These are phyloP conservation scores for Synergus umbraculus DNA, from an alignment of 2,888 invertebrate species.

Conservation along the genomic window DNA sequence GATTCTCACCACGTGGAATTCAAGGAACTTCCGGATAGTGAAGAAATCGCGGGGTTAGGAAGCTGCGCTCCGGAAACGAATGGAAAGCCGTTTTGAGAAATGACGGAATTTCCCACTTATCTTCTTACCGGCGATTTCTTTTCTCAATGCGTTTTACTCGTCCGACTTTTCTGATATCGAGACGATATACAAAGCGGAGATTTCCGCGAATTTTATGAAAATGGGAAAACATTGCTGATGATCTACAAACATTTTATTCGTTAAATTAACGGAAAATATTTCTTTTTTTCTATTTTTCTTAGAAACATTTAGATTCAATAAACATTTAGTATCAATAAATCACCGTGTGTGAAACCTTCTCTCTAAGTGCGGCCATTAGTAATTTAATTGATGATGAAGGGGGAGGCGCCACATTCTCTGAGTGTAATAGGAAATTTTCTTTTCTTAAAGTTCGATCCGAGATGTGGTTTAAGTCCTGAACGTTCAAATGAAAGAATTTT, in stretches of 20 bases:
- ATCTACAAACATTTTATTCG: background rate
- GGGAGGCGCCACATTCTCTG: too few species aligned
- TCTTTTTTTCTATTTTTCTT: too few species aligned
- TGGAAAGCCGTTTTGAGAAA: slow-evolving; percentile 55
- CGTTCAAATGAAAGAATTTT: too few species aligned
- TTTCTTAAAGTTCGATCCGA: too few species aligned
- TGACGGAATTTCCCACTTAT: slow-evolving; percentile 61
- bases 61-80: slow-evolving; percentile 20
- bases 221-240: too few species aligned
- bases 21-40: slow-evolving; percentile 38
- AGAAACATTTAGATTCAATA: too few species aligned
- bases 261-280: background rate
- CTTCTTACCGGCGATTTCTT: slow-evolving; percentile 62
- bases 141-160: slow-evolving; percentile 58
- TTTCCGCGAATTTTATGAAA: background rate
- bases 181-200: slow-evolving; percentile 1
- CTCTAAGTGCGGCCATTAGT: too few species aligned
- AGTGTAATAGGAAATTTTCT: too few species aligned
- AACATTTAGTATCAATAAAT: too few species aligned
- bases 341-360: too few species aligned
- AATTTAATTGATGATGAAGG: too few species aligned
- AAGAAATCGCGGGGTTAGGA: slow-evolving; percentile 29
- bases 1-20: slow-evolving; percentile 35
- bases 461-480: too few species aligned
- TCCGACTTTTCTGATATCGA: slow-evolving; percentile 25